Percentiles rank a stretch among this genome's conserved stretches.
Conservation (phyloP, 1,140 invertebrate species). For the Diabrotica undecimpunctata region DNA sequence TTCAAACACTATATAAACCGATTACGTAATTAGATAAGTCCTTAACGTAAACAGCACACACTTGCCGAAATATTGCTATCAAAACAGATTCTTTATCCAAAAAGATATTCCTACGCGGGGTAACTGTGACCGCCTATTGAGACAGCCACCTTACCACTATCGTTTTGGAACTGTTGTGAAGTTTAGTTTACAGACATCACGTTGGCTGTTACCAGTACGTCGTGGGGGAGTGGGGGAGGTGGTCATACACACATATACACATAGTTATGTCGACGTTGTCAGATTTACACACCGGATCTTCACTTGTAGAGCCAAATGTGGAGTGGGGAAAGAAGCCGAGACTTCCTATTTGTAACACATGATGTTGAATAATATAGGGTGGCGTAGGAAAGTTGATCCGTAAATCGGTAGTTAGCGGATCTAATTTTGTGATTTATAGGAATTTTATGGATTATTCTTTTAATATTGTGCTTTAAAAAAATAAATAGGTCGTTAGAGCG, state of each 20-base stretch:
- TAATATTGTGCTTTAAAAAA: too few relatives aligned
- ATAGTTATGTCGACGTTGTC: slow-evolving; percentile 26
- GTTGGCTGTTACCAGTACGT: slow-evolving; percentile 27
- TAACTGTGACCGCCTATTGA: slow-evolving; percentile 42
- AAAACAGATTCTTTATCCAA: not conserved
- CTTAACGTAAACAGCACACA: slow-evolving; percentile 7
- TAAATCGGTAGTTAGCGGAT: too few relatives aligned
- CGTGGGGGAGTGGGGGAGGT: slow-evolving; percentile 35
- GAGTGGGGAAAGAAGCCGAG: slow-evolving; percentile 20
- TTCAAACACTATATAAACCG: slow-evolving; percentile 10
- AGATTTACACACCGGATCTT: slow-evolving; percentile 34
- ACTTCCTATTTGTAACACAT: slow-evolving; percentile 30
- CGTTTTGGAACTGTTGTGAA: slow-evolving; percentile 29
- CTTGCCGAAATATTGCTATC: slow-evolving; percentile 5
- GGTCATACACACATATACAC: slow-evolving; percentile 20
- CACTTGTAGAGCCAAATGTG: slow-evolving; percentile 28
- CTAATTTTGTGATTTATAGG: too few relatives aligned
- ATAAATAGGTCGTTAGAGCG: too few relatives aligned
- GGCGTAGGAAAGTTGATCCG: too few relatives aligned
- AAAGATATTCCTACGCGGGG: slow-evolving; percentile 29
- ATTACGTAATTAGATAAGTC: slow-evolving; percentile 14
- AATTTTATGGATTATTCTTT: too few relatives aligned
- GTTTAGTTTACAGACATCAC: slow-evolving; percentile 20
- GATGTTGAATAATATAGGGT: slow-evolving; percentile 6
- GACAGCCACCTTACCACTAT: slow-evolving; percentile 46